Evolutionary conservation across 2,888 invertebrate genomes (phyloP), one percentile per base, ranked within the genome.

Genomic region (Cantharis rufa): DNA sequence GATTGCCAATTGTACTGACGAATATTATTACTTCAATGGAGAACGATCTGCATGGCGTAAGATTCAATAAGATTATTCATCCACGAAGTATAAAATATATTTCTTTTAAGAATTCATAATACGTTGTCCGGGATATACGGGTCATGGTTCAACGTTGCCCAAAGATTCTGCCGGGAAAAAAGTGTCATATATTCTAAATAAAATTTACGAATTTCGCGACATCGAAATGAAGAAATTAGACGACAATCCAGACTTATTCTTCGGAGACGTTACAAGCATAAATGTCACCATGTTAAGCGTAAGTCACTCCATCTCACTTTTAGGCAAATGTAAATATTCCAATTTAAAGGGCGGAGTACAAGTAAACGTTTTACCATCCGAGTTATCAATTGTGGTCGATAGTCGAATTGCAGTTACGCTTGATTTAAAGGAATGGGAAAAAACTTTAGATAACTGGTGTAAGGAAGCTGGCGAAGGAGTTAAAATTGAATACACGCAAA

Each of bases 321-420:
- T 32, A 28, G 13, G 0, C 18, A n/a, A 21, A 18, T 3, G 18
- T 18, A 18, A 18, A 64, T n/a, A 24, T 16, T 21, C 10, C 2
- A 69, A n/a, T 11, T 21, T 88, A 70, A 85, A 92, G 91, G 98
- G 98, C 77, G 98, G 98, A 9, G 92, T 97, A 0, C 98, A 98
- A 89, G 91, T 92, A 1, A 98, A 98, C 88, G 97, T 98, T 0
- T 92, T 98, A 21, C 98, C 98, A 1, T 93, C 95, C 66, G 93
- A 94, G 83, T 88, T 98, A 79, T 91, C 90, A 0, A 94, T 92
- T 0, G 92, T 93, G 78, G 94, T 95, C 86, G 95, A 95, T 86
- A 89, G 93, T 72, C 91, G 97, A 70, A 86, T 96, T 24, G 92
- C 93, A 0, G 91, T 93, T 1, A 90, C 91, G 1, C 90, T 92